These are phyloP conservation scores for Chelmon rostratus DNA, from an alignment of 2,797 vertebrate genomes.

Conservation along the genomic window DNA sequence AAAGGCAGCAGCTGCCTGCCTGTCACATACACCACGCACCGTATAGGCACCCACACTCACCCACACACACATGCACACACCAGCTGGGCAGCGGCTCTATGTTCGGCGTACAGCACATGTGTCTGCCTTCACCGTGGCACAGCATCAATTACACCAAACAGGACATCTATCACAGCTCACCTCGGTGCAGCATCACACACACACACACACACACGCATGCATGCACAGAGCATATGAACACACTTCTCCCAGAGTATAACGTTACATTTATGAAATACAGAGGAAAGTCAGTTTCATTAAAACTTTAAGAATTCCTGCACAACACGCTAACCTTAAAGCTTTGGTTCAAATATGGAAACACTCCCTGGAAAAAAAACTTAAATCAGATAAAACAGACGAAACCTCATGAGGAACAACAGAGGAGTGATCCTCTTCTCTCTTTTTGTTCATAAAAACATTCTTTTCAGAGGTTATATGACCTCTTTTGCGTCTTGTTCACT, in stretches of 20 bases:
- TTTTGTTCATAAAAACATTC: not conserved
- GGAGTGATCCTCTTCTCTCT: not conserved
- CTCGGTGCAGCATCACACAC: slow-evolving; percentile 38
- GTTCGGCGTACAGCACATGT: slow-evolving; percentile 56
- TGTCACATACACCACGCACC: slow-evolving; percentile 48
- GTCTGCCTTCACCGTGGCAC: slow-evolving; percentile 44
- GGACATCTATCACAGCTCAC: slow-evolving; percentile 68
- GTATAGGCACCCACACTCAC: slow-evolving; percentile 32
- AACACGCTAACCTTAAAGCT: not conserved
- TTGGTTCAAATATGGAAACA: not conserved
- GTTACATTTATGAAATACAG: not conserved
- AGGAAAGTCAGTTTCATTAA: not conserved
- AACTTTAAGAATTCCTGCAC: not conserved
- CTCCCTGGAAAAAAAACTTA: not conserved
- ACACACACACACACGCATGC: slow-evolving; percentile 17
- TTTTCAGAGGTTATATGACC: not conserved
- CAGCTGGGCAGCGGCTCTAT: slow-evolving; percentile 61
- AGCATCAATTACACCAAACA: slow-evolving; percentile 69
- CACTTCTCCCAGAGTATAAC: not conserved
- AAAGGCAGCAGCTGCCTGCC: slow-evolving; percentile 57
- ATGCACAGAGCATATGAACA: not conserved
- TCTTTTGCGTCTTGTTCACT: not conserved
- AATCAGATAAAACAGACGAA: not conserved
- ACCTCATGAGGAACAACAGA: not conserved
- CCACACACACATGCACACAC: slow-evolving; percentile 35